Evolutionary conservation across 1,140 invertebrate species (phyloP), one percentile per base, ranked within the genome.

Genomic region (Bombus terrestris): DNA sequence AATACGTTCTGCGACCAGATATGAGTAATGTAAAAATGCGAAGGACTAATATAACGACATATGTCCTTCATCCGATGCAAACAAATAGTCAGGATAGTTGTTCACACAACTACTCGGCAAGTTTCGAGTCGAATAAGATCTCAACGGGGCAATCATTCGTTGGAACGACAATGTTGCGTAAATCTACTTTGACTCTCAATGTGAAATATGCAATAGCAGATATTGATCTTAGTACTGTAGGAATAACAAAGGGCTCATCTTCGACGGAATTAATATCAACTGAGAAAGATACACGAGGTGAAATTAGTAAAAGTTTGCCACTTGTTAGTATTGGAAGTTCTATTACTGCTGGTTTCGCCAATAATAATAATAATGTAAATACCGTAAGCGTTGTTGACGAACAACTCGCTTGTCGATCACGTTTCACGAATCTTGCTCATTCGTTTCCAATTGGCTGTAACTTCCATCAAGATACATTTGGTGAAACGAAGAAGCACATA

Each of bases 1-100:
- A 97, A 93, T 96, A 96, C 86, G 93, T 96, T 57, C 89, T 94
- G 87, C 93, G 90, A 71, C 95, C 95, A 15, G 93, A 95, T 75
- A 79, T 94, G 37, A 93, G 90, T 78, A 75, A 76, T n/a, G 95
- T 95, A 25, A 92, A 91, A 85, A 94, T 95, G 94, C 91, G 94
- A 86, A 94, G 91, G 73, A 92, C 91, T 39, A 92, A 89, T 18
- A 90, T 95, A 12, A 91, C 91, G 0, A 92, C 91, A 18, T 95
- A 95, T 71, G 86, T 90, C n/a, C 90, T 95, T 53, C 87, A 91
- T 69, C 92, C 92, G 8, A 79, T 82, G 35, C 57, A 35, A 39
- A 88, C 71, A 59, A 80, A 78, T 62, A 86, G 68, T 15, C 59
- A 59, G 37, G 64, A 78, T 74, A 87, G 66, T 25, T 78, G 84